A percentile compares a stretch with the other conserved stretches of the same genome.
Evolutionary conservation across 2,113 vertebrate species (phyloP).

Genomic region (Sula dactylatra): DNA sequence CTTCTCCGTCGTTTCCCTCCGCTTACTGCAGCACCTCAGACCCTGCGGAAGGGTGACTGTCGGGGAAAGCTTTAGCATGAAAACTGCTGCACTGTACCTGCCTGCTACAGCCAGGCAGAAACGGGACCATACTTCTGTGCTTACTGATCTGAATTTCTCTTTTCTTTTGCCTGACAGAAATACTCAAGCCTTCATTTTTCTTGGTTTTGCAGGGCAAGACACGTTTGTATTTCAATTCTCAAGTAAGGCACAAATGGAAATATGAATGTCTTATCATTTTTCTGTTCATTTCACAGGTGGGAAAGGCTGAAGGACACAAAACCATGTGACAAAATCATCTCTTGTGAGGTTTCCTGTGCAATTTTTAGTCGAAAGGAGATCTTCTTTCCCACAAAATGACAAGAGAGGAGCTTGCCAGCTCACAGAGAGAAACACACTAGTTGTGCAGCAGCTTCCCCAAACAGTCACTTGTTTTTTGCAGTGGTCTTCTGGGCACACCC

Average conservation of each 20-base stretch:
- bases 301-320: background rate
- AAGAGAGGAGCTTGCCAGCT: background rate
- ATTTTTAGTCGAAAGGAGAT: background rate
- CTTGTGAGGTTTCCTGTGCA: background rate
- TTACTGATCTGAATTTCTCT: background rate
- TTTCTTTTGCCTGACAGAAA: background rate
- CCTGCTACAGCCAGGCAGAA: background rate
- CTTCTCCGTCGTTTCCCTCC: background rate
- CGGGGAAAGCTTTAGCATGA: background rate
- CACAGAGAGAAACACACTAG: background rate
- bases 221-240: background rate
- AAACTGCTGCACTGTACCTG: background rate
- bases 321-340: background rate
- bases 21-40: background rate
- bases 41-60: background rate
- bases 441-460: background rate
- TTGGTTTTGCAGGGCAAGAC: background rate
- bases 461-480: background rate
- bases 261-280: background rate
- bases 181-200: background rate
- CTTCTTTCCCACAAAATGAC: background rate
- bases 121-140: rapidly evolving
- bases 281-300: background rate
- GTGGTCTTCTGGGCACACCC: background rate
- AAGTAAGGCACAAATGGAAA: background rate